Evolutionary conservation across 2,113 vertebrate species (phyloP).

Genomic region (Platichthys stellatus): DNA sequence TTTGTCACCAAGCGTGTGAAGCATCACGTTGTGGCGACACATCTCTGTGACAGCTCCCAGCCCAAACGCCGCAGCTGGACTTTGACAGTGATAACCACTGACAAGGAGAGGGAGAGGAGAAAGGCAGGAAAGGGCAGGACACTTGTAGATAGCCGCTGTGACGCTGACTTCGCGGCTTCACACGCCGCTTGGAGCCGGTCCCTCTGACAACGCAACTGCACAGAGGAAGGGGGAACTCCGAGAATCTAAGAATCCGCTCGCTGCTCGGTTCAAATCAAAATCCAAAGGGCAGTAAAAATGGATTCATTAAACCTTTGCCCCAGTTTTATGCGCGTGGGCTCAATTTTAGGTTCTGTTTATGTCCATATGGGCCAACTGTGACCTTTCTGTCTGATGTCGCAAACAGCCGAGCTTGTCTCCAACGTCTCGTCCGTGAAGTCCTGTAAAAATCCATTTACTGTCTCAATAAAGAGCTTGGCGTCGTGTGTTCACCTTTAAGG

Average conservation of each 20-base stretch:
- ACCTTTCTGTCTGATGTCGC: slow-evolving; percentile 29
- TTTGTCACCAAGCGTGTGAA: slow-evolving; percentile 72
- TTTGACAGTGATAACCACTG: slow-evolving; percentile 73
- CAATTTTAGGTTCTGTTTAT: slow-evolving; percentile 43
- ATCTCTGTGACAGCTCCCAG: slow-evolving; percentile 75
- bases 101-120: slow-evolving; percentile 73
- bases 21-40: slow-evolving; percentile 71
- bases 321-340: slow-evolving; percentile 43
- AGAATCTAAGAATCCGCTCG: slow-evolving; percentile 39
- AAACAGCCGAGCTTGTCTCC: slow-evolving; percentile 22
- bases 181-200: slow-evolving; percentile 43
- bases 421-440: slow-evolving; percentile 2
- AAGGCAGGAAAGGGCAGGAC: slow-evolving; percentile 70
- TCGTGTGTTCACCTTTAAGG: slow-evolving; percentile 44
- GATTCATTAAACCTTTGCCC: slow-evolving; percentile 48
- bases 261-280: slow-evolving; percentile 4
- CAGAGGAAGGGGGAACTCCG: slow-evolving; percentile 25
- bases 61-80: slow-evolving; percentile 57
- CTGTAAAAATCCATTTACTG: slow-evolving; percentile 54
- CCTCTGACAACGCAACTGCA: slow-evolving; percentile 36
- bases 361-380: slow-evolving; percentile 44
- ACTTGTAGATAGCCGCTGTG: slow-evolving; percentile 69
- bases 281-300: slow-evolving; percentile 31
- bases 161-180: slow-evolving; percentile 62
- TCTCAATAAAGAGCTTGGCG: slow-evolving; percentile 52